These are phyloP conservation scores for Mormyrops boulengeri DNA, from an alignment of 2,797 vertebrate species.

Conservation along the genomic window DNA sequence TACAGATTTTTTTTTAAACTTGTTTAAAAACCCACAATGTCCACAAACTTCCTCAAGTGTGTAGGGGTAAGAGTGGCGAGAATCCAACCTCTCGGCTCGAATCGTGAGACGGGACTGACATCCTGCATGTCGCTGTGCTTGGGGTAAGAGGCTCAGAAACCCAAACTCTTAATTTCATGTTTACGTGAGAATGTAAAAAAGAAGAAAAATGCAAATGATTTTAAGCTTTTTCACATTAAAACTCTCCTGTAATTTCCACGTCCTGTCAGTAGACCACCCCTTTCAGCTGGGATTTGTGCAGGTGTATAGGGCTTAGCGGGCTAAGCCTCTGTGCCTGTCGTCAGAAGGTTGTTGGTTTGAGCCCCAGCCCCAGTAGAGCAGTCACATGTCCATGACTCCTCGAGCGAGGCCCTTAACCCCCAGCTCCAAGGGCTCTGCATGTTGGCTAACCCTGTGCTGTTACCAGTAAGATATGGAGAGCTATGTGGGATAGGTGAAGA, in stretches of 20 bases:
- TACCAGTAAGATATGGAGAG: not conserved
- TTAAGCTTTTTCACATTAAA: not conserved
- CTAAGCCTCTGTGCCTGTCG: not conserved
- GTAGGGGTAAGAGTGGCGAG: not conserved
- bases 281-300: not conserved
- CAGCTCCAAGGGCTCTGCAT: not conserved
- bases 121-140: not conserved
- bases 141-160: not conserved
- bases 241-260: not conserved
- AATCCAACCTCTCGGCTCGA: not conserved
- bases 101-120: not conserved
- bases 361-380: not conserved
- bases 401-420: not conserved
- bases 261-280: not conserved
- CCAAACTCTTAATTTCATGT: not conserved
- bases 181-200: not conserved
- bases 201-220: not conserved
- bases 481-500: not conserved
- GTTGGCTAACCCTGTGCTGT: not conserved
- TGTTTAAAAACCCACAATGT: not conserved
- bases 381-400: not conserved
- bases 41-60: not conserved
- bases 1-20: not conserved
- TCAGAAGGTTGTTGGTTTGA: not conserved
- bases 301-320: not conserved